A percentile compares a stretch with the other conserved stretches of the same genome.
Evolutionary conservation across 2,113 vertebrate species (phyloP).

Genomic region (Bujurquina vittata): DNA sequence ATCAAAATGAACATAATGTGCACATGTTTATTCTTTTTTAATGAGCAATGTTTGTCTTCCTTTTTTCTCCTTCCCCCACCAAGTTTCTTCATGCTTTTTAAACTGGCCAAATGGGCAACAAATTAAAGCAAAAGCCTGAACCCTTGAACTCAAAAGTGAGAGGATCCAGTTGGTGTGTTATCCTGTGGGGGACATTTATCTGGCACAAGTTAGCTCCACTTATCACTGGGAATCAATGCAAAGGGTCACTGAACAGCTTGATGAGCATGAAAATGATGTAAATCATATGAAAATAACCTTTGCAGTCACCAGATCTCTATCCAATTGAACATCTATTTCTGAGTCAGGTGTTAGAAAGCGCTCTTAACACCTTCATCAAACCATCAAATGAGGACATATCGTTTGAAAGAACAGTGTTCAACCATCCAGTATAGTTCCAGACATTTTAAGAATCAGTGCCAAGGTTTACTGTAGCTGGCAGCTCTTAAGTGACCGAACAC

Average conservation of each 20-base stretch:
- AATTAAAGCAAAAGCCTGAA: not conserved
- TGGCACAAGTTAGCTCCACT: not conserved
- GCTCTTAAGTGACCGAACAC: not conserved
- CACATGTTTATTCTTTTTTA: constrained; percentile 14
- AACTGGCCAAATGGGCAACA: accelerated
- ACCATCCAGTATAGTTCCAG: not conserved
- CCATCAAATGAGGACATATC: not conserved
- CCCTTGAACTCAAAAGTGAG: not conserved
- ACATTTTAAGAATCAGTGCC: not conserved
- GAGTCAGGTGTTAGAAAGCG: not conserved
- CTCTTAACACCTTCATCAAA: not conserved
- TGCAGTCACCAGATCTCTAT: not conserved
- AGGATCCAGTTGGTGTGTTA: not conserved
- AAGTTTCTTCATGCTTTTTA: not conserved
- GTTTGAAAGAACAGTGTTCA: not conserved
- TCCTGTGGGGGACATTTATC: not conserved
- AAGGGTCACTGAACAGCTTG: not conserved
- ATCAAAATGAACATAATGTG: constrained; percentile 29
- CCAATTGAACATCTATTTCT: not conserved
- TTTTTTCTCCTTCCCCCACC: not conserved
- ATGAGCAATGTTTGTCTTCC: not conserved
- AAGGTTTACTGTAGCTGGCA: not conserved
- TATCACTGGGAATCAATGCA: not conserved
- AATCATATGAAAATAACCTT: constrained; percentile 6
- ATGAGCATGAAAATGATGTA: not conserved